A percentile compares a stretch with the other conserved stretches of the same genome.
Conservation (phyloP, 2,797 vertebrate genomes). For the Silurus lanzhouensis region DNA sequence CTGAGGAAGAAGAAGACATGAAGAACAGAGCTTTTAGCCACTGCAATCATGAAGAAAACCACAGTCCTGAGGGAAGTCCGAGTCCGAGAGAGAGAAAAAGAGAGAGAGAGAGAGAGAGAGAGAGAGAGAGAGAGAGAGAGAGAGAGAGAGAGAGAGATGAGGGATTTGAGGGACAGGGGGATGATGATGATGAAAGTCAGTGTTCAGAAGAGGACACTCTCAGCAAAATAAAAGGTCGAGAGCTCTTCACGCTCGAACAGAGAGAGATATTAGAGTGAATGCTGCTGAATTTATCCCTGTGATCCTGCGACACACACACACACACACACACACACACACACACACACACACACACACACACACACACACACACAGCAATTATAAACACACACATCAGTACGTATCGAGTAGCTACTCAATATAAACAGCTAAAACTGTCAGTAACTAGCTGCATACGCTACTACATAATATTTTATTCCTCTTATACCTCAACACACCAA, state of each 20-base stretch:
- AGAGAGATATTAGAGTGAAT: conserved; percentile 41
- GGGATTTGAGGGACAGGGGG: conserved; percentile 45
- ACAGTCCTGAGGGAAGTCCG: background rate
- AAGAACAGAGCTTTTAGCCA: conserved; percentile 39
- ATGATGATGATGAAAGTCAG: conserved; percentile 49
- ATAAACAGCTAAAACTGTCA: background rate
- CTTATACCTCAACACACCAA: too few species aligned
- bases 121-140: conserved; percentile 21
- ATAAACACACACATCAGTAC: background rate
- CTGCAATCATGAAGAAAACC: conserved; percentile 18
- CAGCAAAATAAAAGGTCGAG: conserved; percentile 54
- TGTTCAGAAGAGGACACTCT: conserved; percentile 42
- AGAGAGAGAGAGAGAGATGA: conserved; percentile 23
- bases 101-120: conserved; percentile 26
- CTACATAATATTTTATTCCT: too few species aligned
- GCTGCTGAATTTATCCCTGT: conserved; percentile 20
- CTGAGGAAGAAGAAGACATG: conserved; percentile 43
- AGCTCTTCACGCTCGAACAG: conserved; percentile 42
- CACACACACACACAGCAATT: background rate
- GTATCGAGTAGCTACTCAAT: background rate
- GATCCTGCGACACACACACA: background rate
- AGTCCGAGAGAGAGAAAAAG: conserved; percentile 10
- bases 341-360: background rate
- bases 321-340: conserved; percentile 1
- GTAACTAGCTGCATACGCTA: background rate